These are phyloP conservation scores for Chaetodon trifasciatus DNA, from an alignment of 2,797 vertebrate species.

Conservation along the genomic window DNA sequence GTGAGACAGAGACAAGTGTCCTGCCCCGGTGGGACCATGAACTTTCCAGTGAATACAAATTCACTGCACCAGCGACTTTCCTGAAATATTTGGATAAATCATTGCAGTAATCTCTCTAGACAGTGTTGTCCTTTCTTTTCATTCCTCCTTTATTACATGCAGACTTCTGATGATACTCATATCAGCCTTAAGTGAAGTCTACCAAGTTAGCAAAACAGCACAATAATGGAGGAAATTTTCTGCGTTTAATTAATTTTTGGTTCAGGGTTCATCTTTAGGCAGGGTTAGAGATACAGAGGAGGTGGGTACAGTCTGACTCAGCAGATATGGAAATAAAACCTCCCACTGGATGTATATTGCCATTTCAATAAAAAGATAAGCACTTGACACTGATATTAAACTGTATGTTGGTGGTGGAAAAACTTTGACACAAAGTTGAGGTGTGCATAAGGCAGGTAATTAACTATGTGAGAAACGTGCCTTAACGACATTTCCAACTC, in stretches of 20 bases:
- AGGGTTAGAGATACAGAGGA: neutral
- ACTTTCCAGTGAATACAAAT: neutral
- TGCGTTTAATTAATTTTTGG: neutral
- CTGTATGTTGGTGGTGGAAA: neutral
- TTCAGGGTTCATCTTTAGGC: neutral
- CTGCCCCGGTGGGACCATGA: neutral
- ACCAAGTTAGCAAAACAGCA: neutral
- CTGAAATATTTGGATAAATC: slow-evolving; percentile 15
- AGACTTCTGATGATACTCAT: neutral
- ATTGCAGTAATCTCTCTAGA: neutral
- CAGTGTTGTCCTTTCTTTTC: neutral
- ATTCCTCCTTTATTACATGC: neutral
- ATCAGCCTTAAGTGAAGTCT: neutral
- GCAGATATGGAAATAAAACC: neutral
- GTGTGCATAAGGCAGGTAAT: slow-evolving; percentile 7
- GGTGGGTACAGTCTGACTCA: neutral
- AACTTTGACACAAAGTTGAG: neutral
- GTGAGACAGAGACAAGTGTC: slow-evolving; percentile 6
- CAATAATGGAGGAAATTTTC: neutral
- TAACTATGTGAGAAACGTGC: slow-evolving; percentile 1
- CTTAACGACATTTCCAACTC: slow-evolving; percentile 11
- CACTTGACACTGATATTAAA: neutral
- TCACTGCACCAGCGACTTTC: neutral
- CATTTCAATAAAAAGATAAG: neutral
- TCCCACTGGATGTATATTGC: neutral